Evolutionary conservation across 2,797 vertebrate genomes (phyloP).

Genomic region (Spondyliosoma cantharus): DNA sequence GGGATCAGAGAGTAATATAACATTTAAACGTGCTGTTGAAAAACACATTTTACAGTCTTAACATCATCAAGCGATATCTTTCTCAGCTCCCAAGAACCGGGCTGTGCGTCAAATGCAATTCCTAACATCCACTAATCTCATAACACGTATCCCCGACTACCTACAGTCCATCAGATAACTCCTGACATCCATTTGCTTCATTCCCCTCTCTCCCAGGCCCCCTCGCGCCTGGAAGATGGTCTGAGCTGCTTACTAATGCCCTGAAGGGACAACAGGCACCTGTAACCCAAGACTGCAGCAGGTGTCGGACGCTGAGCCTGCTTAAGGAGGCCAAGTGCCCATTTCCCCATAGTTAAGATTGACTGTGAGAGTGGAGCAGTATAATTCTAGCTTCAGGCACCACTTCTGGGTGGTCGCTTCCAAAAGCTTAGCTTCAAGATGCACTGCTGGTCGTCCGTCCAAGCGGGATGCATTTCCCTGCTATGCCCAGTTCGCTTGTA

Average conservation of each 20-base stretch:
- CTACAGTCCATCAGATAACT: conserved; percentile 48
- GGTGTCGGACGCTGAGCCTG: conserved; percentile 67
- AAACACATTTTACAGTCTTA: conserved; percentile 7
- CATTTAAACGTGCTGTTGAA: not conserved
- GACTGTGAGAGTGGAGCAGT: conserved; percentile 62
- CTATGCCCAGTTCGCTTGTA: conserved; percentile 50
- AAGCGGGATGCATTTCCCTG: conserved; percentile 57
- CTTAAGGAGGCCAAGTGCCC: conserved; percentile 69
- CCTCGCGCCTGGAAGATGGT: conserved; percentile 42
- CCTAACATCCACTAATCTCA: conserved; percentile 21
- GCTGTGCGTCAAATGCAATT: conserved; percentile 38
- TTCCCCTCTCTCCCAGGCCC: conserved; percentile 21
- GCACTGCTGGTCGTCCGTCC: conserved; percentile 62
- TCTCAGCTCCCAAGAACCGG: conserved; percentile 1
- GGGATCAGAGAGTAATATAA: not conserved
- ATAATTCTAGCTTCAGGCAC: conserved; percentile 78
- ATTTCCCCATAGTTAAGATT: conserved; percentile 73
- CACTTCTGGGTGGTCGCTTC: conserved; percentile 71
- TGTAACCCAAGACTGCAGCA: conserved; percentile 73
- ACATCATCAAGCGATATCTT: not conserved
- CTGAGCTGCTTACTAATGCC: conserved; percentile 69
- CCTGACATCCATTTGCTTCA: conserved; percentile 41
- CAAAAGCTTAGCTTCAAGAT: conserved; percentile 71
- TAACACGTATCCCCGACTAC: conserved; percentile 16
- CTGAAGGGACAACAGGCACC: conserved; percentile 68